phyloP scores from a whole-genome alignment of 1,140 invertebrate species.

The Brachionus manjavacas region DNA sequence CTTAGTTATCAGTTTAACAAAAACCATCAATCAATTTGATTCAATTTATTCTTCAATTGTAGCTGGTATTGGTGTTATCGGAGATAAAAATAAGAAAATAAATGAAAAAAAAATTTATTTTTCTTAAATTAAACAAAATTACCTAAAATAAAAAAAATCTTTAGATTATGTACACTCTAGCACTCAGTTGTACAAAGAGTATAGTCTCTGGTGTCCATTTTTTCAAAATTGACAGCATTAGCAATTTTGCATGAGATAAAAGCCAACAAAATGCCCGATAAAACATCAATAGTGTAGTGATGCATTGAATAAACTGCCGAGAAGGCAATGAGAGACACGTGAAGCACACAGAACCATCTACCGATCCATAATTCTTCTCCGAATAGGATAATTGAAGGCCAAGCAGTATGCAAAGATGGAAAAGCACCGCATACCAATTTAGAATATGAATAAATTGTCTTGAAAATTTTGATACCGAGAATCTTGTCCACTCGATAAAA shows the following conservation, averaged over 20 bases:
- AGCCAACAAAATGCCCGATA: background rate
- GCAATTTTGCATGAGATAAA: background rate
- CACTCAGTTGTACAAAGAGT: background rate
- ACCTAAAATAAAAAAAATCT: background rate
- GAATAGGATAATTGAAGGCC: background rate
- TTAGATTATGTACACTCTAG: background rate
- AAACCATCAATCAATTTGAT: no score
- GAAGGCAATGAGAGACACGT: background rate
- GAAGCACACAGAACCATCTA: background rate
- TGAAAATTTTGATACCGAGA: background rate
- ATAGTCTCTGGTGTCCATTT: background rate
- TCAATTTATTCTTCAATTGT: no score
- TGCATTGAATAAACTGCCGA: slow-evolving; percentile 12
- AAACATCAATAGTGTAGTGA: background rate
- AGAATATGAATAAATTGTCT: background rate
- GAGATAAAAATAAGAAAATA: no score
- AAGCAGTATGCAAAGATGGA: slow-evolving; percentile 6
- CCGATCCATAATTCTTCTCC: background rate
- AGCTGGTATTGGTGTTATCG: no score
- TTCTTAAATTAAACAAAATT: no score
- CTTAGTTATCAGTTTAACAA: no score
- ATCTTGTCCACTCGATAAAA: background rate
- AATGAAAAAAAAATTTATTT: no score
- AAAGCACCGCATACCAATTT: slow-evolving; percentile 5
- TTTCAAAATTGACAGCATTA: background rate